phyloP scores from a whole-genome alignment of 2,888 invertebrate species.

The Tachina fera region DNA sequence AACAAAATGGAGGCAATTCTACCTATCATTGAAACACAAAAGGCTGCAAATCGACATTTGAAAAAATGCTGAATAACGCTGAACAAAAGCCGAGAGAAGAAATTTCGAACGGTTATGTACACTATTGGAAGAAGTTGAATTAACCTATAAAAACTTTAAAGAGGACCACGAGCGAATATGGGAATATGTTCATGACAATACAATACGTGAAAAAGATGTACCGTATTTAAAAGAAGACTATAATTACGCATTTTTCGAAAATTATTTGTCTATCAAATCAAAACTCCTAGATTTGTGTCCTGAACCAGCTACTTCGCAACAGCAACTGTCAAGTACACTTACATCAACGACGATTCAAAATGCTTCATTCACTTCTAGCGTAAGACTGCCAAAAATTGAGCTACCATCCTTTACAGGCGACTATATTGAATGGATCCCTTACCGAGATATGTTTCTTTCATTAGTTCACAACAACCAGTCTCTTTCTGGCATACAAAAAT shows the following conservation, averaged over 20 bases:
- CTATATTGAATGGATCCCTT: slow-evolving; percentile 33
- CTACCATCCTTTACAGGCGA: slow-evolving; percentile 23
- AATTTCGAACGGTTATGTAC: slow-evolving; percentile 8
- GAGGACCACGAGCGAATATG: slow-evolving; percentile 20
- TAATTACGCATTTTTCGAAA: slow-evolving; percentile 23
- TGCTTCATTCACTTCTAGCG: background rate
- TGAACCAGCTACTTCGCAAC: background rate
- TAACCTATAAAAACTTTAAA: slow-evolving; percentile 35
- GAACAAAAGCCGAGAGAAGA: slow-evolving; percentile 13
- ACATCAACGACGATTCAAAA: slow-evolving; percentile 12
- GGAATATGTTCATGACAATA: slow-evolving; percentile 9
- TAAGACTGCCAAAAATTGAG: slow-evolving; percentile 33
- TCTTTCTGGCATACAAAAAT: slow-evolving; percentile 17
- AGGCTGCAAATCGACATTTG: background rate
- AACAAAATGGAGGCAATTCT: slow-evolving; percentile 11
- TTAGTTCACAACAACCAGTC: slow-evolving; percentile 19
- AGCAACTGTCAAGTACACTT: slow-evolving; percentile 18
- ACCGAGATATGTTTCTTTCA: slow-evolving; percentile 29
- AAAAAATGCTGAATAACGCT: background rate
- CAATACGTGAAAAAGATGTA: slow-evolving; percentile 20
- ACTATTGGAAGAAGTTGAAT: slow-evolving; percentile 32
- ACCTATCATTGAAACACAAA: slow-evolving; percentile 9
- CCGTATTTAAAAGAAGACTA: slow-evolving; percentile 8
- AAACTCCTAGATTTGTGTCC: slow-evolving; percentile 20
- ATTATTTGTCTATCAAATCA: slow-evolving; percentile 11